Percentiles rank a stretch among this genome's conserved stretches.
These are phyloP conservation scores for Pachyuromys duprasi DNA, from an alignment of 2,797 vertebrate genomes.

Conservation along the genomic window DNA sequence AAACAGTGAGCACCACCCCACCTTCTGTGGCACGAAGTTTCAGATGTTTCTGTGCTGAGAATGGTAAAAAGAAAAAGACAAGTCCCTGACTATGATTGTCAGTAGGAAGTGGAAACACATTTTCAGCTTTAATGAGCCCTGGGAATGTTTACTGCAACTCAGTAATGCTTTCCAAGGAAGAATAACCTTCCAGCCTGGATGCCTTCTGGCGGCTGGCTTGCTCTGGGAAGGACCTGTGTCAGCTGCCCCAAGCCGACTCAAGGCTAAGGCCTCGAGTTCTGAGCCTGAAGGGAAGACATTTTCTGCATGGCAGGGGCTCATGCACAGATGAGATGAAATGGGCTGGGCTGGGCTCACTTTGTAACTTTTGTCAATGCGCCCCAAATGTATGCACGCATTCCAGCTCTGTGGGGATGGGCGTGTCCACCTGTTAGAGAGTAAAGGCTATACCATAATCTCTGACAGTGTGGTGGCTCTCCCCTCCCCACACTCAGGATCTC, in stretches of 20 bases:
- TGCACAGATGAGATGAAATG: no score
- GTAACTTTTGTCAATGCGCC: background rate
- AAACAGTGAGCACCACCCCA: background rate
- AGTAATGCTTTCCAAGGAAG: background rate
- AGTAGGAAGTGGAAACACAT: background rate
- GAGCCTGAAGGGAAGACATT: background rate
- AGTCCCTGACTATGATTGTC: background rate
- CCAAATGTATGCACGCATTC: no score
- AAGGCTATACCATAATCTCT: background rate
- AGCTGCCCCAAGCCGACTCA: background rate
- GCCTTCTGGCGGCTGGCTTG: background rate
- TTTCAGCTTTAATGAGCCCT: background rate
- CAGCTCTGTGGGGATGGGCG: background rate
- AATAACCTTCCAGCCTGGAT: background rate
- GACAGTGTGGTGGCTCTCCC: background rate
- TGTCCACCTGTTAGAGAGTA: background rate
- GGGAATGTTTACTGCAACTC: constrained; percentile 9
- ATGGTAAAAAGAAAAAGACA: background rate
- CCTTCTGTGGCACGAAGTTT: background rate
- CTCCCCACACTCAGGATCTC: background rate
- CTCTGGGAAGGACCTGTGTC: background rate
- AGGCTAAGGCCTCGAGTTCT: background rate
- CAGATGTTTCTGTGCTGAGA: background rate
- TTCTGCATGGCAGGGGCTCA: background rate
- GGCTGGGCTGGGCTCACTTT: background rate